A percentile compares a stretch with the other conserved stretches of the same genome.
phyloP scores from a whole-genome alignment of 2,113 vertebrate species.

The Naja naja region DNA sequence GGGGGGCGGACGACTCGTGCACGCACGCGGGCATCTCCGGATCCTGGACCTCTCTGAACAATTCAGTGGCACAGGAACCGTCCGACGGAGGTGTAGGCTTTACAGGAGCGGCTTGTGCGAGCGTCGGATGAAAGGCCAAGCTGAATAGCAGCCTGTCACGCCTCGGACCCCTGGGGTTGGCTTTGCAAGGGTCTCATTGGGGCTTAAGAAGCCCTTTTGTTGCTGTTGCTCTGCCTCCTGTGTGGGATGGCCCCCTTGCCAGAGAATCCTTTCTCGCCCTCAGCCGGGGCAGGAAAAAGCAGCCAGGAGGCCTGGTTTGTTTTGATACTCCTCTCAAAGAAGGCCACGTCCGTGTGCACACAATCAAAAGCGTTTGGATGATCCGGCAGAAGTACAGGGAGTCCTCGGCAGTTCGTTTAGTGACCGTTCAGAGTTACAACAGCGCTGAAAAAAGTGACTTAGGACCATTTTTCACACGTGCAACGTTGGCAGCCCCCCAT shows the following conservation, averaged over 20 bases:
- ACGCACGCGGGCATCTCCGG: fast-evolving
- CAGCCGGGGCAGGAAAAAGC: too few relatives aligned
- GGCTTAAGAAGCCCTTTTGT: neutral
- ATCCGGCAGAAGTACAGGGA: neutral
- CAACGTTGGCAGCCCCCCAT: too few relatives aligned
- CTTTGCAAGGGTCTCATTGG: neutral
- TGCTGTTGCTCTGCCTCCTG: neutral
- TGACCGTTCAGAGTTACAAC: too few relatives aligned
- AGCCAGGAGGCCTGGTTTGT: neutral
- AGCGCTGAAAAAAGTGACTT: too few relatives aligned
- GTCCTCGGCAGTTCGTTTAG: too few relatives aligned
- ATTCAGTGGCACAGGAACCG: conserved; percentile 29
- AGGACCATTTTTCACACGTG: too few relatives aligned
- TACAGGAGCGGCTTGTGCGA: conserved; percentile 19
- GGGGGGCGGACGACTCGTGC: conserved; percentile 19
- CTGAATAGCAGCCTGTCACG: neutral
- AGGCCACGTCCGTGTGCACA: neutral
- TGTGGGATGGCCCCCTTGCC: neutral
- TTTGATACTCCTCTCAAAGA: neutral
- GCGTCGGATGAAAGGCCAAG: conserved; percentile 18
- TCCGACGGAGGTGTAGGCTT: conserved; percentile 51
- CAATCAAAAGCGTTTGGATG: too few relatives aligned
- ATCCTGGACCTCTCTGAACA: neutral
- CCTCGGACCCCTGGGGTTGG: fast-evolving
- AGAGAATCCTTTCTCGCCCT: neutral